These are phyloP conservation scores for Candoia aspera DNA, from an alignment of 2,113 vertebrate species.

Conservation along the genomic window DNA sequence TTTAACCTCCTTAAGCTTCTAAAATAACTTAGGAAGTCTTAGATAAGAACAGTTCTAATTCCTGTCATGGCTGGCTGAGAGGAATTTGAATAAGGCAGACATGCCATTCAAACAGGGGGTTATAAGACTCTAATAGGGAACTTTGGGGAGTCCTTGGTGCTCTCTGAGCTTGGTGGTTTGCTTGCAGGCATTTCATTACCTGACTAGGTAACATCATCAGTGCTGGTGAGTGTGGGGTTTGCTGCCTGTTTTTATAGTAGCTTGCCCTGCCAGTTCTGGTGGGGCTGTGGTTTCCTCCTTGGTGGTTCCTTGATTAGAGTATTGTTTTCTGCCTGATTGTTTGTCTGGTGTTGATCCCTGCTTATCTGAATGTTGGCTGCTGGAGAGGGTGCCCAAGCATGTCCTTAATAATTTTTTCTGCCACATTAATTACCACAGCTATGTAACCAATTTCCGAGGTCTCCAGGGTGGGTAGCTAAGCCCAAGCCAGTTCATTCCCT, in stretches of 20 bases:
- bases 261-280: background rate
- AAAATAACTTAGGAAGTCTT: background rate
- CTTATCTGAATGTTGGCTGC: background rate
- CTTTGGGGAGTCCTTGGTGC: background rate
- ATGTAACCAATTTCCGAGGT: background rate
- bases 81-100: background rate
- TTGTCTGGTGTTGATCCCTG: background rate
- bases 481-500: background rate
- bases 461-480: background rate
- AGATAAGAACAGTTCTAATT: background rate
- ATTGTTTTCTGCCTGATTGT: background rate
- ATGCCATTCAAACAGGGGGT: background rate
- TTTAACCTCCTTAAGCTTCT: background rate
- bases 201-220: background rate
- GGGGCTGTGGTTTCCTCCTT: background rate
- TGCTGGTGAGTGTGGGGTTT: background rate
- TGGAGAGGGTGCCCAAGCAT: background rate
- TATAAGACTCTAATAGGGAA: background rate
- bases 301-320: background rate
- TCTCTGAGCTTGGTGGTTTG: background rate
- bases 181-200: background rate
- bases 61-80: background rate
- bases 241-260: background rate
- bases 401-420: background rate
- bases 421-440: background rate